Base-by-base conservation (phyloP, 2,113 vertebrate species). In the Dipodomys ordii region DNA sequence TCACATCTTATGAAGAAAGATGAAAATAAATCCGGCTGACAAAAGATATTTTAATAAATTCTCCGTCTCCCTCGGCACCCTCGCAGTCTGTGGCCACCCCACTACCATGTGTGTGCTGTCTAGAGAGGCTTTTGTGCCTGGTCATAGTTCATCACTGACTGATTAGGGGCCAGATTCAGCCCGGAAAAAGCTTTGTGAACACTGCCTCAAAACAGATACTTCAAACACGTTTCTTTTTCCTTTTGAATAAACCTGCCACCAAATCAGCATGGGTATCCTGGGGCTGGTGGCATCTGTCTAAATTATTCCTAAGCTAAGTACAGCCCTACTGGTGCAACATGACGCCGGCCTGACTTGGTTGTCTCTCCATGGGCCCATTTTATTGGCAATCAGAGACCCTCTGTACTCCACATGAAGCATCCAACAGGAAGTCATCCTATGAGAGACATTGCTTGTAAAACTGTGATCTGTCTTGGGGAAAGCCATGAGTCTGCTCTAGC, bases 1-100 rank as follows among this genome's bases (percentile, higher is more conserved):
- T 94, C 96, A 93, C 83, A 83, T 96, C 93, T 88, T 88, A 83
- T 95, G 83, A 96, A 97, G 93, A 95, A 95, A 95, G 95, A 96
- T 0, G 28, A 94, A 96, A 96, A 95, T 95, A 96, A 97, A 95
- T 97, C 85, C 88, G 88, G 88, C 94, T 90, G 92, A 96, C 90
- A 95, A 96, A 96, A 95, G 94, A 80, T 60, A 94, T 93, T 97
- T 96, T 97, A 97, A 96, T 95, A 96, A 96, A 96, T 90, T 78
- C 69, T 95, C 95, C 67, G 27, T 94, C 94, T 94, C 67, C 76
- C 35, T 80, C 88, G 90, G 68, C 64, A 80, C 60, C 35, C 53
- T 27, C 76, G 30, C 74, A 20, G 79, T 83, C 27, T 18, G 44
- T n/a, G 87, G 71, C 32, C 73, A 76, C 57, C 39, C 18, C 60